Evolutionary conservation across 1,140 invertebrate species (phyloP).

Genomic region (Drosophila santomea): DNA sequence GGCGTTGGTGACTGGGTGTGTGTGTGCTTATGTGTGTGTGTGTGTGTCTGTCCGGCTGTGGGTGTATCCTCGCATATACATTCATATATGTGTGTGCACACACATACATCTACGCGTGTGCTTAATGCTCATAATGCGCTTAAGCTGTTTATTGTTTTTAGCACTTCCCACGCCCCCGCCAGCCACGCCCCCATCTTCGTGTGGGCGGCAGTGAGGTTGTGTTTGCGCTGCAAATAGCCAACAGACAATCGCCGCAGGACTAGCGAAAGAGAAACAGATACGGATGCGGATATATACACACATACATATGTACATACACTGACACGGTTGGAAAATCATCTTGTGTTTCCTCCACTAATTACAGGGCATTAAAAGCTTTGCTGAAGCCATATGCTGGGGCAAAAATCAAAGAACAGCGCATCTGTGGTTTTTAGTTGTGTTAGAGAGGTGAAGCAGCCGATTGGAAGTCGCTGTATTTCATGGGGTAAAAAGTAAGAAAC

Average conservation of each 20-base stretch:
- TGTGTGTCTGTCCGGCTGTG: not conserved
- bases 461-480: too few relatives aligned
- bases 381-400: constrained; percentile 28
- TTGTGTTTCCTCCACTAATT: constrained; percentile 26
- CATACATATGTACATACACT: not conserved
- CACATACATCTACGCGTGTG: constrained; percentile 1
- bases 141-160: constrained; percentile 75
- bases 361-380: constrained; percentile 51
- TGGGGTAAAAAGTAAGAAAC: too few relatives aligned
- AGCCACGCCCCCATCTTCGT: constrained; percentile 1
- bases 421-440: not conserved
- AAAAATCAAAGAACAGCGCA: constrained; percentile 2
- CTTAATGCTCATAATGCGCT: constrained; percentile 59
- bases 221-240: constrained; percentile 62
- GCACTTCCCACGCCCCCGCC: constrained; percentile 23
- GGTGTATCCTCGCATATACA: constrained; percentile 2
- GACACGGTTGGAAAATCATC: not conserved
- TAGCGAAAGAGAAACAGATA: not conserved
- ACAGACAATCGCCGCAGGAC: constrained; percentile 35
- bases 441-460: not conserved
- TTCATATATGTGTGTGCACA: too few relatives aligned
- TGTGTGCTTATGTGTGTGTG: not conserved
- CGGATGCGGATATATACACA: not conserved
- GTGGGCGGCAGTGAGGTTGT: constrained; percentile 13
- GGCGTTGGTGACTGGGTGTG: constrained; percentile 3